Base-by-base conservation (phyloP, 2,113 vertebrate species). In the Catharus bicknelli region DNA sequence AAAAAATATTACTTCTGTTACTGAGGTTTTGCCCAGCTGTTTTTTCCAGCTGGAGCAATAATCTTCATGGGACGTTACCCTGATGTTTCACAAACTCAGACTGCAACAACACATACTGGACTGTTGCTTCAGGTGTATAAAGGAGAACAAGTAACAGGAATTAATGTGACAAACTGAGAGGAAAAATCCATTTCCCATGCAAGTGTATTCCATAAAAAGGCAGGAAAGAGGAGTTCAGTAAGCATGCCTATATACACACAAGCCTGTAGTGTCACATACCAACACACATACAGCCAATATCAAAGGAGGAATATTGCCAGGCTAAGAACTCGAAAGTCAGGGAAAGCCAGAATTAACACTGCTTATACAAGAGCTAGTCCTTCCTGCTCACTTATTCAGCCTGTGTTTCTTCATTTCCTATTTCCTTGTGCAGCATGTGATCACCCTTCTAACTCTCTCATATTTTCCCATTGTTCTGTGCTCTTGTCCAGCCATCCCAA, bases 271-370 rank as follows among this genome's bases (percentile, higher is more conserved):
- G 22, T 75, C 86, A 92, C 79, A 74, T 47, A 77, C 63, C 72
- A 85, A 69, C 55, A 83, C 18, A 77, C 11, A 54, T 22, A 77
- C 6, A 74, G 66, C 21, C 3, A 10, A 4, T 74, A 90, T 34
- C 48, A 84, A 86, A 85, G 51, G 18, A 51, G 74, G 47, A 86
- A 75, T 86, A 84, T 34, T 95, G 70, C 42, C 43, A 70, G 77
- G 29, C 58, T 80, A 91, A 68, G 70, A 89, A 94, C 34, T 79
- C 69, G 32, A 73, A 93, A 85, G 67, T 85, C 42, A 85, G 17
- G 51, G 32, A 94, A 84, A 90, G 50, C 11, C 87, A 93, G 67
- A 91, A 91, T 93, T 76, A 90, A 72, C 29, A 50, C 17, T 42
- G 12, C 43, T 92, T 80, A 70, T 53, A 63, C 20, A 64, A 73